A percentile compares a stretch with the other conserved stretches of the same genome.
Conservation (phyloP, 2,888 invertebrate genomes). For the Caenorhabditis wallacei region DNA sequence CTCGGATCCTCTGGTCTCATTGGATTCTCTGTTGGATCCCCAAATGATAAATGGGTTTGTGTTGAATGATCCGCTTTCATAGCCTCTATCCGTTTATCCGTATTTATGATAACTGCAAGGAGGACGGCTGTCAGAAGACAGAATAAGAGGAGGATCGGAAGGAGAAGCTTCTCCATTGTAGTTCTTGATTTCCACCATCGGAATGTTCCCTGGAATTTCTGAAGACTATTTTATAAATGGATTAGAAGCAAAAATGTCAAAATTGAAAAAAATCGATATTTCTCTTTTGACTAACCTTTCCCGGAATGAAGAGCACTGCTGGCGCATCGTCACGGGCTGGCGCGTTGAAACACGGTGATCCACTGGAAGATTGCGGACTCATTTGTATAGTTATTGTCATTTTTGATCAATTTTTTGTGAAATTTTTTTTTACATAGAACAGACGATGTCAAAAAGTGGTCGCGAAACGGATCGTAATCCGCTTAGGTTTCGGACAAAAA, state of each 20-base stretch:
- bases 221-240: constrained; percentile 4
- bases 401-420: not conserved
- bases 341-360: constrained; percentile 74
- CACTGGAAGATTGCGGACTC: constrained; percentile 53
- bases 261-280: no score
- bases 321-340: constrained; percentile 67
- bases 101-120: constrained; percentile 62
- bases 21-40: constrained; percentile 15
- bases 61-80: constrained; percentile 38
- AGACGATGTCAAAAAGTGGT: no score
- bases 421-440: no score
- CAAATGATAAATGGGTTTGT: constrained; percentile 17
- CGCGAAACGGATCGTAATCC: no score
- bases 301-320: constrained; percentile 72
- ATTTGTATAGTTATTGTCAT: constrained; percentile 13
- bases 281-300: constrained; percentile 64
- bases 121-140: constrained; percentile 62
- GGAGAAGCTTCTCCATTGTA: constrained; percentile 69
- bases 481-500: no score
- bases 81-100: constrained; percentile 57
- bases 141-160: constrained; percentile 64
- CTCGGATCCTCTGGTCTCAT: constrained; percentile 6
- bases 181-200: constrained; percentile 72
- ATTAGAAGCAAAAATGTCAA: no score
- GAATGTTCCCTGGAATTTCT: constrained; percentile 70